These are phyloP conservation scores for Acronicta psi DNA, from an alignment of 2,888 invertebrate species.

Conservation along the genomic window DNA sequence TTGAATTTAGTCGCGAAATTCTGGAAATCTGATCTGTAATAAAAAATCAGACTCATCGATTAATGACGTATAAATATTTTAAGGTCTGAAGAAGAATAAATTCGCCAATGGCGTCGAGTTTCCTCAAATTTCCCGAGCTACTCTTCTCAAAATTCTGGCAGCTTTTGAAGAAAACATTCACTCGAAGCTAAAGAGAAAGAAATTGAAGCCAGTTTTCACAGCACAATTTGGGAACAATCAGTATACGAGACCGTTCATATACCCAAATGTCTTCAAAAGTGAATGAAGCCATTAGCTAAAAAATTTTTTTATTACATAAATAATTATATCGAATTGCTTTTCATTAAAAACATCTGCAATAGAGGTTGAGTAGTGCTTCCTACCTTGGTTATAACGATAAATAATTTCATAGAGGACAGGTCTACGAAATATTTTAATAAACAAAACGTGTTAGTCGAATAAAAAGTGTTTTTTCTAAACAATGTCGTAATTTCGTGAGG, in stretches of 20 bases:
- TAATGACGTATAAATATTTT: background rate
- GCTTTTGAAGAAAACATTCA: conserved; percentile 69
- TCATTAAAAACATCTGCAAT: too few relatives aligned
- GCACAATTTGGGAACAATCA: conserved; percentile 76
- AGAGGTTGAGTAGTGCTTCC: too few relatives aligned
- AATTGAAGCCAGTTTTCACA: conserved; percentile 62
- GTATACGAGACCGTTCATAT: conserved; percentile 71
- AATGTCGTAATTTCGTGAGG: too few relatives aligned
- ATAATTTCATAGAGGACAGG: too few relatives aligned
- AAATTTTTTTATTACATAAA: too few relatives aligned
- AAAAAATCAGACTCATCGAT: background rate
- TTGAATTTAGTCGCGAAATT: too few relatives aligned
- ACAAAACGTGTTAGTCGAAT: too few relatives aligned
- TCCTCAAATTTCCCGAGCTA: conserved; percentile 63
- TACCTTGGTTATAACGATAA: too few relatives aligned
- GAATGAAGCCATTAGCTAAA: background rate
- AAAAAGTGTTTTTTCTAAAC: too few relatives aligned
- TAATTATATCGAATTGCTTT: too few relatives aligned
- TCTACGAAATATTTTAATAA: too few relatives aligned
- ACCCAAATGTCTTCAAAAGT: conserved; percentile 53
- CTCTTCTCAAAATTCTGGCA: conserved; percentile 70
- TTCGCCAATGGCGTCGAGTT: conserved; percentile 67
- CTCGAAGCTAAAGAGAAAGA: conserved; percentile 35
- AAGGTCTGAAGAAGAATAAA: conserved; percentile 20
- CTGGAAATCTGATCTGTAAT: too few relatives aligned